Evolutionary conservation across 1,140 invertebrate genomes (phyloP).

Genomic region (honey bee (Apis mellifera)): Amel_HAv3.1 CM009944.2:8613001-8613500

Average conservation of each 20-base stretch:
- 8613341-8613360: conserved; percentile 62
- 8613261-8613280: conserved; percentile 80
- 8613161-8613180: conserved; percentile 66
- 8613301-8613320: conserved; percentile 77
- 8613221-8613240: conserved; percentile 81
- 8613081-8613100: conserved; percentile 98
- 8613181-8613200: conserved; percentile 70
- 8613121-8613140: conserved; percentile 88
- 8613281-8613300: conserved; percentile 78
- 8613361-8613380: conserved; percentile 47
- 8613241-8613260: conserved; percentile 79
- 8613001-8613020: conserved; percentile 97
- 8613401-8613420: conserved; percentile 53
- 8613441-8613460: conserved; percentile 72
- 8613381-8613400: too few species aligned
- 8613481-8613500: conserved; percentile 78
- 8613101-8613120: conserved; percentile 92
- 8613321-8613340: conserved; percentile 64
- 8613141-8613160: conserved; percentile 64
- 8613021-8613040: conserved; percentile 98
- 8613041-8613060: conserved; percentile 97
- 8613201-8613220: conserved; percentile 78
- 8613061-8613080: conserved; percentile 98
- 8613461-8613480: conserved; percentile 73
- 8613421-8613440: conserved; percentile 61